Percentiles rank a stretch among this genome's conserved stretches.
These are phyloP conservation scores for Galendromus occidentalis DNA, from an alignment of 1,140 invertebrate genomes.

Conservation along the genomic window DNA sequence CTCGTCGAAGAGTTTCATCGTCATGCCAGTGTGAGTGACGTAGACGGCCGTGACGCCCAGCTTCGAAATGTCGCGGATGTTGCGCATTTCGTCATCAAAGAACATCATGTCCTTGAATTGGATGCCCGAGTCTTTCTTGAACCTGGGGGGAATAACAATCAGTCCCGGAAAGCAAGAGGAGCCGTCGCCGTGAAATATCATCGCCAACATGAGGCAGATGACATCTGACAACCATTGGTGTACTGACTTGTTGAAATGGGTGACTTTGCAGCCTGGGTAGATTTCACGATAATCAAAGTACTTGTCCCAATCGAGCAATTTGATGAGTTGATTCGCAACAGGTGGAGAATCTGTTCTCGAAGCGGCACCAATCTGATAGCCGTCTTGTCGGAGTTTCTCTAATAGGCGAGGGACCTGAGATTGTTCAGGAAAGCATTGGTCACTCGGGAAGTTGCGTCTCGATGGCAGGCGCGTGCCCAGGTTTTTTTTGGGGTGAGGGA, in stretches of 20 bases:
- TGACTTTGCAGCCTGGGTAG: slow-evolving; percentile 47
- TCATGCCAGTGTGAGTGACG: not conserved
- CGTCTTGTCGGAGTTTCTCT: slow-evolving; percentile 33
- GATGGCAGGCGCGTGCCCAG: too few species aligned
- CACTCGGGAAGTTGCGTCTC: too few species aligned
- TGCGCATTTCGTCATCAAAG: slow-evolving; percentile 44
- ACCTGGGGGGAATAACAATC: slow-evolving; percentile 29
- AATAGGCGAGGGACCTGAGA: not conserved
- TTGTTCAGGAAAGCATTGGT: too few species aligned
- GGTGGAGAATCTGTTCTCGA: slow-evolving; percentile 42
- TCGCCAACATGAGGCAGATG: too few species aligned
- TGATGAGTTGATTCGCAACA: slow-evolving; percentile 43
- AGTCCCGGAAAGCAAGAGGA: too few species aligned
- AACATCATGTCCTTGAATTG: slow-evolving; percentile 46
- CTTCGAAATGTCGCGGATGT: slow-evolving; percentile 36
- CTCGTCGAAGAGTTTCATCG: not conserved
- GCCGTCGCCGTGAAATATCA: too few species aligned
- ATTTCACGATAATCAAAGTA: slow-evolving; percentile 51
- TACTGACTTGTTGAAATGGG: slow-evolving; percentile 45
- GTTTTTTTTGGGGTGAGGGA: too few species aligned
- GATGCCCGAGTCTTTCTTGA: slow-evolving; percentile 35
- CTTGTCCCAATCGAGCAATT: slow-evolving; percentile 45
- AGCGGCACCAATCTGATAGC: slow-evolving; percentile 39
- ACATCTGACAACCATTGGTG: not conserved
- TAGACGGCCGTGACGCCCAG: slow-evolving; percentile 26